Evolutionary conservation across 2,113 vertebrate species (phyloP), one percentile per base, ranked within the genome.

Genomic region (Spermophilus dauricus): DNA sequence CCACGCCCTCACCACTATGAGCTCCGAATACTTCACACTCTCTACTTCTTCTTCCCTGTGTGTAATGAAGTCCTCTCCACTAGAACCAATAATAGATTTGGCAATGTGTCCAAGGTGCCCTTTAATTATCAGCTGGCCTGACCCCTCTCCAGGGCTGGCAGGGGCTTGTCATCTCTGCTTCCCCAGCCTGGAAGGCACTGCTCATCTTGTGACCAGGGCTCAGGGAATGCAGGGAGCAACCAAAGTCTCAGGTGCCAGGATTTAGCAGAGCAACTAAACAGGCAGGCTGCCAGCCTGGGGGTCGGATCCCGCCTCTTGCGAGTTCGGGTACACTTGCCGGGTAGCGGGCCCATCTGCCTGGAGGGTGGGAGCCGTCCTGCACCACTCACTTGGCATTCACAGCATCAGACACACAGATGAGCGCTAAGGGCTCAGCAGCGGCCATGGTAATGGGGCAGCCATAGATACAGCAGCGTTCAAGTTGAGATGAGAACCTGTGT

Each of bases 401-500:
- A 61, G 65, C 34, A 42, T 17, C 2, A 0, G 75, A 51, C 0
- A 0, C 73, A 89, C 26, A 86, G 56, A 75, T 34, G 56, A 88
- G 92, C 65, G 72, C 83, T 42, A 45, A 63, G 61, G 65, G 84
- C 75, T 77, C 61, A 13, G 63, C 58, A 65, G 0, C 10, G 48
- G 95, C 65, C 86, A 80, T 34, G 56, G 61, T 90, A 94, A 97
- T 30, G 42, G 51, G 58, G 45, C 34, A 67, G 80, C 80, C 24
- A 70, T 72, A 93, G 88, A 89, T 5, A 4, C 73, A 89, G 87
- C 85, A 89, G 83, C 92, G 53, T n/a, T 89, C 81, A 30, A 92
- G 67, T 6, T 86, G 69, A 92, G 78, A 84, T 0, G 37, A 96
- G 92, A 86, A 91, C 88, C 67, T 78, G 88, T 93, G 95, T 96